These are phyloP conservation scores for Tinea trinotella DNA, from an alignment of 2,888 invertebrate genomes.

Conservation along the genomic window DNA sequence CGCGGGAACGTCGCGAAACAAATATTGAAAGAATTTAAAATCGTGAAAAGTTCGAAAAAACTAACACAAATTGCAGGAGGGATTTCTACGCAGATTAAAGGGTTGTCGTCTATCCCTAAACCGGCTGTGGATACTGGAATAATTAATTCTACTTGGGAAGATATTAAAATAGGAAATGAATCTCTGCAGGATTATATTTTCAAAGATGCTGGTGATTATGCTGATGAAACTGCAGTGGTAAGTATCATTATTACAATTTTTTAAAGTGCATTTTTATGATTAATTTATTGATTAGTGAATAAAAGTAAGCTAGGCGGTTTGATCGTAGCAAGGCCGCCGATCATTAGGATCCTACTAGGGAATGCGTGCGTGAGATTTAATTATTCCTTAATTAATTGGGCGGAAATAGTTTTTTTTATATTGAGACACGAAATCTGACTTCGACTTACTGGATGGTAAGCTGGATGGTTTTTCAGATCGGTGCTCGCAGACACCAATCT, in stretches of 20 bases:
- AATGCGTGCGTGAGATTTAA: too few relatives aligned
- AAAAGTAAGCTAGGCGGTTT: too few relatives aligned
- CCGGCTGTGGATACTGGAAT: conserved; percentile 42
- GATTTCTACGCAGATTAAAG: neutral
- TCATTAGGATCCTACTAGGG: too few relatives aligned
- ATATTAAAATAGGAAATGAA: conserved; percentile 67
- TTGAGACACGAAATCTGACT: too few relatives aligned
- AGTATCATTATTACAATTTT: conserved; percentile 53
- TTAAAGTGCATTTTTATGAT: too few relatives aligned
- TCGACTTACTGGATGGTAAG: too few relatives aligned
- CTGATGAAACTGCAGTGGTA: conserved; percentile 75
- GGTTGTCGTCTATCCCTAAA: conserved; percentile 37
- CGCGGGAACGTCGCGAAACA: conserved; percentile 57
- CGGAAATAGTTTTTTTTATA: too few relatives aligned
- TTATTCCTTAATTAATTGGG: too few relatives aligned
- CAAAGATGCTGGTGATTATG: conserved; percentile 67
- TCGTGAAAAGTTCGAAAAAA: conserved; percentile 5
- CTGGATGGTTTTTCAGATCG: too few relatives aligned
- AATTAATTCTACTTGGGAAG: conserved; percentile 59
- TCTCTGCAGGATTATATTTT: conserved; percentile 74
- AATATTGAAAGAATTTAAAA: conserved; percentile 33
- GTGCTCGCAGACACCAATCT: too few relatives aligned
- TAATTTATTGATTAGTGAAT: too few relatives aligned
- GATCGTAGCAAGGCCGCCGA: too few relatives aligned
- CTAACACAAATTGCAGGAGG: neutral